A percentile compares a stretch with the other conserved stretches of the same genome.
phyloP scores from a whole-genome alignment of 1,140 invertebrate species.

The Megathymus violae region DNA sequence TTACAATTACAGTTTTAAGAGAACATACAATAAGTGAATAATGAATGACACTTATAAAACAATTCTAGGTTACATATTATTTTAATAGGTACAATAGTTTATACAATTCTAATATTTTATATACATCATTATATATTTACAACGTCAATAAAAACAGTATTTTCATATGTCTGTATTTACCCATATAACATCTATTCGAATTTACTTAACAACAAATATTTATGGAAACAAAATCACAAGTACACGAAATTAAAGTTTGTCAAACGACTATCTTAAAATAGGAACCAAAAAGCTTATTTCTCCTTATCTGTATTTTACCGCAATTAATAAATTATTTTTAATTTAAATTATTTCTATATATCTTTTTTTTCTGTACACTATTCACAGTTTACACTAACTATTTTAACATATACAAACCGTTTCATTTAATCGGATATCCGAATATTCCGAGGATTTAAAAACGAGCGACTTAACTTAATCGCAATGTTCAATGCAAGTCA shows the following conservation, averaged over 20 bases:
- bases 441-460: not conserved
- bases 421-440: not conserved
- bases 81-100: conserved; percentile 18
- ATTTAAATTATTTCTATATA: conserved; percentile 67
- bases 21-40: not conserved
- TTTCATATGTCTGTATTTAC: conserved; percentile 28
- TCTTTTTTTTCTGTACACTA: conserved; percentile 69
- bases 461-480: not conserved
- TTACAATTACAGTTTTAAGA: not conserved
- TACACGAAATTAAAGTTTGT: conserved; percentile 60
- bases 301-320: conserved; percentile 43
- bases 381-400: conserved; percentile 44
- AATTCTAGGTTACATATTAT: conserved; percentile 4
- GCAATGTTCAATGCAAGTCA: conserved; percentile 1
- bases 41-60: conserved; percentile 9
- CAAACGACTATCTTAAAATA: conserved; percentile 74
- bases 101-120: conserved; percentile 33
- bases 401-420: conserved; percentile 9
- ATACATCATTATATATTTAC: conserved; percentile 48
- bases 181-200: conserved; percentile 36
- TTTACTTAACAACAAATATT: conserved; percentile 44
- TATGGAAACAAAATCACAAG: conserved; percentile 64
- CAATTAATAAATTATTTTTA: conserved; percentile 73
- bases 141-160: conserved; percentile 30
- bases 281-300: conserved; percentile 72